Base-by-base conservation (phyloP, 2,888 invertebrate genomes). In the Calephelis perditalis region DNA sequence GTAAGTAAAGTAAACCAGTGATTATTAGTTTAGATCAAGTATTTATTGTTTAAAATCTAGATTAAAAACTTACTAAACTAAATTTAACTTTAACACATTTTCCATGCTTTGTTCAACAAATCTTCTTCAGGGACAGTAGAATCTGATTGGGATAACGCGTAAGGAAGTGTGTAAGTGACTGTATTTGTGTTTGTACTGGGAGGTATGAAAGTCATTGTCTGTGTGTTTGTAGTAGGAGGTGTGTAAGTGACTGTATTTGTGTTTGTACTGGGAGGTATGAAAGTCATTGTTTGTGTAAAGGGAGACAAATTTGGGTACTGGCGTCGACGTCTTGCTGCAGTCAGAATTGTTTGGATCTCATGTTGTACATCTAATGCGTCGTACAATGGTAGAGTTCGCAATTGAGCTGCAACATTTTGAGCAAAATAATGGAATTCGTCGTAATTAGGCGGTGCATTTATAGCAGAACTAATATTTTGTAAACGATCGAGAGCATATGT, bases 281-380 rank as follows among this genome's bases (percentile, higher is more conserved):
- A 15, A 15, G 15, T 15, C n/a, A 43, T 43, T 43, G 43, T 43
- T 57, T 12, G 52, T 46, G 56, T 49, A 57, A 56, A 59, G 45
- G 43, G 10, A 56, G 60, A 60, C 15, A 60, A 59, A 61, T 15
- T 15, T 15, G 15, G 15, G 15, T 15, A 15, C 15, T 15, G 15
- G 15, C 15, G 15, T 15, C 59, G 62, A 58, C 59, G 64, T 62
- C 62, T 65, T 46, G 63, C 64, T 56, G 63, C 52, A 57, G 63
- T 56, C 61, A 65, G 35, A 60, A 62, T 64, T n/a, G 2, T 49
- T 59, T 67, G 62, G 35, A 67, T 65, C 52, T 67, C 54, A 58
- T 43, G 52, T 59, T 63, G 66, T 60, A 63, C 56, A 35, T 59
- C 61, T 61, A 67, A 59, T 59, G 66, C 66, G 3, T 63, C 61